These are phyloP conservation scores for Siniperca chuatsi DNA, from an alignment of 2,113 vertebrate genomes.

Conservation along the genomic window DNA sequence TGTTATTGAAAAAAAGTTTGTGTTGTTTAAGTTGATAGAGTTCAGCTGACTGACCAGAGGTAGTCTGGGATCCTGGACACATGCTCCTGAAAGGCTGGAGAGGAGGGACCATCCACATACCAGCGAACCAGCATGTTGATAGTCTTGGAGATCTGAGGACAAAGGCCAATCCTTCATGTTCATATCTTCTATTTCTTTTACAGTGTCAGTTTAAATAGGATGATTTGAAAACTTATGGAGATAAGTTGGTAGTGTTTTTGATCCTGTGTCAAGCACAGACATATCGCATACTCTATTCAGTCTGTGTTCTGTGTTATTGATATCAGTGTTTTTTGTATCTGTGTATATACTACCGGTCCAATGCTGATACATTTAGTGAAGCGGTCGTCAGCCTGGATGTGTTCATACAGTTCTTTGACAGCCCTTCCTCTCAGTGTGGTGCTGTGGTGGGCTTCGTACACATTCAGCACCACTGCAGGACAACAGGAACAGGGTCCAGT, in stretches of 20 bases:
- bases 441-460: slow-evolving; percentile 92
- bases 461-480: slow-evolving; percentile 87
- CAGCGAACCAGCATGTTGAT: slow-evolving; percentile 97
- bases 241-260: background rate
- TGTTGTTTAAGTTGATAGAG: background rate
- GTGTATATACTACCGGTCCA: slow-evolving; percentile 86
- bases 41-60: slow-evolving; percentile 88
- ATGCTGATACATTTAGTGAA: slow-evolving; percentile 96
- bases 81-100: slow-evolving; percentile 89
- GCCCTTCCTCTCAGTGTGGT: slow-evolving; percentile 83
- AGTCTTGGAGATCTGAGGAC: slow-evolving; percentile 92
- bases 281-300: background rate
- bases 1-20: background rate
- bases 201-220: background rate
- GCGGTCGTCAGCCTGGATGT: slow-evolving; percentile 92
- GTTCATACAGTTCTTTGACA: slow-evolving; percentile 87
- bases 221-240: background rate
- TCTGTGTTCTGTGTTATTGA: background rate
- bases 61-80: slow-evolving; percentile 94
- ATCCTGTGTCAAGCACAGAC: background rate
- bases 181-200: background rate
- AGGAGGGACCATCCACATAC: slow-evolving; percentile 89
- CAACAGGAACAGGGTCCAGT: background rate
- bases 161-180: background rate
- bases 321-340: background rate